A percentile compares a stretch with the other conserved stretches of the same genome.
These are phyloP conservation scores for Lasiommata megera DNA, from an alignment of 2,888 invertebrate species.

Conservation along the genomic window DNA sequence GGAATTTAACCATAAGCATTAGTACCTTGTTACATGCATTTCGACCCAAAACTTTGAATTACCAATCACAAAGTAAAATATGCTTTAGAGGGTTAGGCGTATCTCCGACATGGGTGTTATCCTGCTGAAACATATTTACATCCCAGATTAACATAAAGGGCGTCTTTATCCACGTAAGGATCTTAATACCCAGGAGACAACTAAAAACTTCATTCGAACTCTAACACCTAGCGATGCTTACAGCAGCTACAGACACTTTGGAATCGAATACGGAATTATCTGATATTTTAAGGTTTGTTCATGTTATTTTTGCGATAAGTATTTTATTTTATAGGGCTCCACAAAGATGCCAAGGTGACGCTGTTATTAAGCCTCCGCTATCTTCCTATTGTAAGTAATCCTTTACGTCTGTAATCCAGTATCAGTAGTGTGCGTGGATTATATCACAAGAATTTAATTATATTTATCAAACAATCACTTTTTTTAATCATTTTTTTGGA, in stretches of 20 bases:
- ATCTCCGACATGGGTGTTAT: conserved; percentile 1
- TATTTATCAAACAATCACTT: no score
- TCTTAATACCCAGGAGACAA: conserved; percentile 33
- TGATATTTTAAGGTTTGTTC: neutral
- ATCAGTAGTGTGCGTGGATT: no score
- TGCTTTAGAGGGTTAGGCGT: neutral
- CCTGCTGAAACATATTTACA: conserved; percentile 29
- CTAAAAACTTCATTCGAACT: conserved; percentile 39
- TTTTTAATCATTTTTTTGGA: no score
- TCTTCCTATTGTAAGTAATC: no score
- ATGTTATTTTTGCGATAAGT: no score
- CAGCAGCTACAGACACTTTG: neutral
- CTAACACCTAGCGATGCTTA: conserved; percentile 21
- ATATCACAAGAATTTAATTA: no score
- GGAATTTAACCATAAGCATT: no score
- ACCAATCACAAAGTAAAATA: conserved; percentile 1
- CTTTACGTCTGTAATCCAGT: no score
- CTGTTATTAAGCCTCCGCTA: no score
- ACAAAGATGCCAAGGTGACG: no score
- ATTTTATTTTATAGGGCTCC: neutral
- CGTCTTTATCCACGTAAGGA: conserved; percentile 35
- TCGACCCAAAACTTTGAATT: neutral
- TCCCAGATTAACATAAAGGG: conserved; percentile 38
- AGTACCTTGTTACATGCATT: no score
- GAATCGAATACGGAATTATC: neutral